These are phyloP conservation scores for Anagrus nilaparvatae DNA, from an alignment of 1,140 invertebrate species.

Conservation along the genomic window DNA sequence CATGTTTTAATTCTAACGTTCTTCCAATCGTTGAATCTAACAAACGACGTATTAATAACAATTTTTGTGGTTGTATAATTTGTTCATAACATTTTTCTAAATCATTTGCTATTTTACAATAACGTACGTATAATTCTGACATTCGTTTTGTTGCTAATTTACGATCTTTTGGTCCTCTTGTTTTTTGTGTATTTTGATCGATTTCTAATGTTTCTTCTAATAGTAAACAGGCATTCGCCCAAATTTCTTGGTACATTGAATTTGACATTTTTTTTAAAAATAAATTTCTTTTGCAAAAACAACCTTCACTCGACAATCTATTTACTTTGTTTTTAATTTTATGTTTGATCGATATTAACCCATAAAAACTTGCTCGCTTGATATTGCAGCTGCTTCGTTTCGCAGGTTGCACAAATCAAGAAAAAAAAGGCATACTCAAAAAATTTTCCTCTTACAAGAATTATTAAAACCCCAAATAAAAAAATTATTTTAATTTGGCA, in stretches of 20 bases:
- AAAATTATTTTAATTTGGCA: too few species aligned
- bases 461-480: too few species aligned
- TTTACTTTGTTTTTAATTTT: too few species aligned
- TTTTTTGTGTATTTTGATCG: slow-evolving; percentile 52
- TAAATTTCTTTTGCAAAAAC: too few species aligned
- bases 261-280: slow-evolving; percentile 68
- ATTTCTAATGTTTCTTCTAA: slow-evolving; percentile 52
- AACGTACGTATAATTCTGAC: slow-evolving; percentile 62
- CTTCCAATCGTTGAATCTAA: slow-evolving; percentile 73
- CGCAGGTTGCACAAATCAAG: too few species aligned
- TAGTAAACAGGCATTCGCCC: slow-evolving; percentile 50
- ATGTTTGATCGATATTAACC: too few species aligned
- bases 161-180: slow-evolving; percentile 51
- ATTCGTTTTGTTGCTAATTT: slow-evolving; percentile 44
- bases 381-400: too few species aligned
- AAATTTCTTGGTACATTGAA: slow-evolving; percentile 57
- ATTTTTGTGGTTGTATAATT: slow-evolving; percentile 86
- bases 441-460: too few species aligned
- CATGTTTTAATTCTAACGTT: slow-evolving; percentile 67
- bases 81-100: slow-evolving; percentile 80
- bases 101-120: slow-evolving; percentile 65
- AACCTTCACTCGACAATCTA: too few species aligned
- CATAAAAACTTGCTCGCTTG: too few species aligned
- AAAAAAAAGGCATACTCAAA: too few species aligned
- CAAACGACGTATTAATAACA: slow-evolving; percentile 64